phyloP scores from a whole-genome alignment of 2,888 invertebrate species.

The Uloborus plumipes region DNA sequence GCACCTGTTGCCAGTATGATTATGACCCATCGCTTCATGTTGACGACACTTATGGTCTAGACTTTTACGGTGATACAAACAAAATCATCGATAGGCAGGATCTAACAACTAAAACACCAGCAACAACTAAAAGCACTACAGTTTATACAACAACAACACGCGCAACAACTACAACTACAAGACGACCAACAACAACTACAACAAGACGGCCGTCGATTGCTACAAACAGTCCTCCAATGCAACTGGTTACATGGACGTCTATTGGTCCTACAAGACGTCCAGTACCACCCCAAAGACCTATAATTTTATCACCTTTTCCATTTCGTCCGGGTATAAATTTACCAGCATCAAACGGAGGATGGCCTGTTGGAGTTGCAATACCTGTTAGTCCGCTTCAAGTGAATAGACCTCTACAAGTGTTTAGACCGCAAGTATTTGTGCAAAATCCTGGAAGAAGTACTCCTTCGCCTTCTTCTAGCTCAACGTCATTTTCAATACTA shows the following conservation, averaged over 20 bases:
- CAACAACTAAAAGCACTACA: slow-evolving; percentile 3
- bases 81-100: slow-evolving; percentile 11
- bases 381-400: slow-evolving; percentile 42
- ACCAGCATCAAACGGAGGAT: slow-evolving; percentile 12
- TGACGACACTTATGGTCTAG: not conserved
- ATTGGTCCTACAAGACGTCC: slow-evolving; percentile 37
- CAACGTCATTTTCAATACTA: slow-evolving; percentile 34
- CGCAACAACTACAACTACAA: slow-evolving; percentile 15
- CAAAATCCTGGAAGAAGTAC: slow-evolving; percentile 19
- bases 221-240: not conserved
- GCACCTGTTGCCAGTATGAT: slow-evolving; percentile 81
- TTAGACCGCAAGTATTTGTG: slow-evolving; percentile 12
- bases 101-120: too few species aligned
- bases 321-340: slow-evolving; percentile 44
- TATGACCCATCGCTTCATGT: slow-evolving; percentile 65
- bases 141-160: not conserved
- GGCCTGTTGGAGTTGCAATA: slow-evolving; percentile 52
- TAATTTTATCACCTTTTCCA: slow-evolving; percentile 42
- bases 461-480: not conserved
- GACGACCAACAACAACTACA: not conserved
- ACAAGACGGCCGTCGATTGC: not conserved
- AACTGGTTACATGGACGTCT: slow-evolving; percentile 55
- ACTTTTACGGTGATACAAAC: slow-evolving; percentile 18
- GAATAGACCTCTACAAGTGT: slow-evolving; percentile 33
- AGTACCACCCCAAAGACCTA: slow-evolving; percentile 23